phyloP scores from a whole-genome alignment of 2,113 vertebrate species.

The Phaethon lepturus region DNA sequence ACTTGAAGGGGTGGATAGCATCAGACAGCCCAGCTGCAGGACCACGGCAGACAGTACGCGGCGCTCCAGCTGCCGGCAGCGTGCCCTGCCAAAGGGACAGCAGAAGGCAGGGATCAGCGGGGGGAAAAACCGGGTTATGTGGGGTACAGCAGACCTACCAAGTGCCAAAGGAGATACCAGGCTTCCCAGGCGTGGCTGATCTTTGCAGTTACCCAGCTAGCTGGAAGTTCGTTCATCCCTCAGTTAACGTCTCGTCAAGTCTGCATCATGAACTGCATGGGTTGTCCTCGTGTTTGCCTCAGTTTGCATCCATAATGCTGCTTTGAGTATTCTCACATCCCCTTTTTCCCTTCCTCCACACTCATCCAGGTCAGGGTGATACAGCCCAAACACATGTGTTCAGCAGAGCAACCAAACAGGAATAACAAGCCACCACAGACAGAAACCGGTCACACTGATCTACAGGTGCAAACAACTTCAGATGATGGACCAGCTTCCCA shows the following conservation, averaged over 20 bases:
- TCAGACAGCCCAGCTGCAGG: neutral
- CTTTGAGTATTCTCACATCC: neutral
- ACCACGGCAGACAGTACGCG: rapidly evolving
- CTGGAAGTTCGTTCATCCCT: neutral
- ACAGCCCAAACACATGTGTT: neutral
- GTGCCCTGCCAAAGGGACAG: neutral
- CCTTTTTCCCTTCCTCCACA: neutral
- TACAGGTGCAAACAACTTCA: neutral
- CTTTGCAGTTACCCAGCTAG: neutral
- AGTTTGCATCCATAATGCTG: neutral
- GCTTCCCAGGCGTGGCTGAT: neutral
- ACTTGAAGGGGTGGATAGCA: neutral
- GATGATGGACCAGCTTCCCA: neutral
- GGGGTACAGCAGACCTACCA: neutral
- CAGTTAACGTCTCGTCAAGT: neutral
- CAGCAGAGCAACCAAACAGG: neutral
- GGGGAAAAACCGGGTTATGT: neutral
- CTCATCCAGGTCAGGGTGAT: neutral
- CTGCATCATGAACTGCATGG: neutral
- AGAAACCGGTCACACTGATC: neutral
- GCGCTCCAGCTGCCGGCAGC: neutral
- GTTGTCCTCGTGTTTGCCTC: neutral
- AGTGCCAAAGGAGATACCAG: neutral
- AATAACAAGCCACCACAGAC: neutral
- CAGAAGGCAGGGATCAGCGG: no score